Evolutionary conservation across 2,888 invertebrate genomes (phyloP).

Genomic region (Eilema sororculum): DNA sequence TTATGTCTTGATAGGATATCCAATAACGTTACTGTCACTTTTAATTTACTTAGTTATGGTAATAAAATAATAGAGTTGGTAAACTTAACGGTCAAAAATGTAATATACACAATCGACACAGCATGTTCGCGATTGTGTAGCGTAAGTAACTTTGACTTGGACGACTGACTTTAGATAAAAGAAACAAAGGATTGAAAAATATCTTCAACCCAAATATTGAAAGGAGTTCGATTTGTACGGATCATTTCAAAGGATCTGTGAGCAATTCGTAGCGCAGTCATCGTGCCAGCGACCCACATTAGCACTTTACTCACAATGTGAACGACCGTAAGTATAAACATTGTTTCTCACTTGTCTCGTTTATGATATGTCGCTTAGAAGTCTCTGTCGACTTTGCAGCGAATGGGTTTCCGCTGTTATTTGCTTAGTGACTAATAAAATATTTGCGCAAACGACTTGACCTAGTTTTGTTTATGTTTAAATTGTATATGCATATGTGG

Average conservation of each 20-base stretch:
- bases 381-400: background rate
- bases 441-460: slow-evolving; percentile 41
- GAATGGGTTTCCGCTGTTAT: slow-evolving; percentile 38
- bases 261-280: slow-evolving; percentile 8
- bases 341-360: slow-evolving; percentile 42
- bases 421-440: slow-evolving; percentile 21
- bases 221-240: background rate
- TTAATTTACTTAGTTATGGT: background rate
- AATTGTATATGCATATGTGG: slow-evolving; percentile 10
- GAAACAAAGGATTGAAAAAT: background rate
- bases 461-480: slow-evolving; percentile 31
- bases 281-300: slow-evolving; percentile 42
- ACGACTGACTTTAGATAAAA: background rate
- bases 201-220: background rate
- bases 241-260: slow-evolving; percentile 16
- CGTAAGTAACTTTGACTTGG: too few relatives aligned
- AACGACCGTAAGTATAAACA: slow-evolving; percentile 51
- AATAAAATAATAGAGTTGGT: too few relatives aligned
- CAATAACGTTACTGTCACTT: too few relatives aligned
- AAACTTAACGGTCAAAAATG: too few relatives aligned
- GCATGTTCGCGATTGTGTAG: background rate
- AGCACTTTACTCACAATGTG: slow-evolving; percentile 35
- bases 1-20: too few relatives aligned
- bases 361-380: slow-evolving; percentile 27
- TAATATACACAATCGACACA: too few relatives aligned